Evolutionary conservation across 30 jellyfish, hydroid and myxozoan genomes (phyloP), one percentile per base, ranked within the genome.

Genomic region (Aurelia sp.): DNA sequence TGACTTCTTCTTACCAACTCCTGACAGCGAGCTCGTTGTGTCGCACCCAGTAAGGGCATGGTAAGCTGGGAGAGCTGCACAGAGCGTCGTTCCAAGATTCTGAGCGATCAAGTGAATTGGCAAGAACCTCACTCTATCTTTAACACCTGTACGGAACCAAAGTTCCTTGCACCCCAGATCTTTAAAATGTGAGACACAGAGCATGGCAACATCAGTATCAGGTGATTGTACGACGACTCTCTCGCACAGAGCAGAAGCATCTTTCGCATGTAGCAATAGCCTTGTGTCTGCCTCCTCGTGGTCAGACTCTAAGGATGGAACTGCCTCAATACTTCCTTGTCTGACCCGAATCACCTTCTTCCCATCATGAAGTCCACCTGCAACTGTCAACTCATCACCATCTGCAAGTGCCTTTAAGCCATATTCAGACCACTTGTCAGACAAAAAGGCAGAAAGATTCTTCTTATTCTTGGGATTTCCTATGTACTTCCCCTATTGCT

Each of bases 41-140:
- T 65, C 76, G 41, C 76, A 65, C 2, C 76, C 76, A 65, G 76
- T 65, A 65, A 65, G 31, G 76, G 76, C 31, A 44, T 65, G 76
- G 76, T 16, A 65, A 65, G 76, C 41, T n/a, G 41, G 76, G 12
- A 65, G 76, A 65, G 76, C 76, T n/a, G 44, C 4, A 35, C 44
- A 35, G 4, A 4, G 44, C 3, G 31, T 65, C 76, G 31, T 24
- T 65, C 76, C 76, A 16, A 65, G 76, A 16, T 65, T 24, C 41
- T 65, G 76, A 5, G 33, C 17, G 76, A 65, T 65, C 41, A 24
- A n/a, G 41, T 65, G 76, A n/a, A 65, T 24, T 16, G 76, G 76
- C 31, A 65, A n/a, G 76, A 5, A 18, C 13, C 76, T 65, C 4
- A 24, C 41, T n/a, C 3, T n/a, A 24, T 65, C 76, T 38, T 38